These are phyloP conservation scores for Pseudomyrmex concolor DNA, from an alignment of 1,140 invertebrate species.

Conservation along the genomic window DNA sequence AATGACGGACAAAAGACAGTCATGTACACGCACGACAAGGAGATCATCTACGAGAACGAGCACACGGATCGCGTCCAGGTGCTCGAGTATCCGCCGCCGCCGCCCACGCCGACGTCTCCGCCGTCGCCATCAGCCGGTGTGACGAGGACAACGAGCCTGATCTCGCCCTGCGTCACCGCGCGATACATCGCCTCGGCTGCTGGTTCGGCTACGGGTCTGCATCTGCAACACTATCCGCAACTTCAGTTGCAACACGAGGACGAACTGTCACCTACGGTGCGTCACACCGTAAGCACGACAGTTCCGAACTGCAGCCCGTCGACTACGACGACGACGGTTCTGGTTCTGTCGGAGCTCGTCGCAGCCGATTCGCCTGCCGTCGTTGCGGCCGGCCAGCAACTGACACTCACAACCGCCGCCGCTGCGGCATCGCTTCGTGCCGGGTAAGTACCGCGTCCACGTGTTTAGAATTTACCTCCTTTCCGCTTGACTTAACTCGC, in stretches of 20 bases:
- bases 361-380: slow-evolving; percentile 79
- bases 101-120: slow-evolving; percentile 85
- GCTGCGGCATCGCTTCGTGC: slow-evolving; percentile 77
- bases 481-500: slow-evolving; percentile 11
- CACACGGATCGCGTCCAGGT: slow-evolving; percentile 82
- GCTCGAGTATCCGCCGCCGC: slow-evolving; percentile 83
- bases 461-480: slow-evolving; percentile 42
- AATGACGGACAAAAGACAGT: slow-evolving; percentile 93
- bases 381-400: slow-evolving; percentile 72
- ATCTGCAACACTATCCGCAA: slow-evolving; percentile 83
- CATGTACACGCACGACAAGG: slow-evolving; percentile 88
- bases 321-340: slow-evolving; percentile 85
- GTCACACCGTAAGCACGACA: slow-evolving; percentile 76
- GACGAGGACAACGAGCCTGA: slow-evolving; percentile 83
- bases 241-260: slow-evolving; percentile 84
- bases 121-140: slow-evolving; percentile 80
- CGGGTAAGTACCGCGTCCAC: slow-evolving; percentile 77
- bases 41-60: slow-evolving; percentile 84
- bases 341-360: slow-evolving; percentile 86
- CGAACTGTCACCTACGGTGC: slow-evolving; percentile 78
- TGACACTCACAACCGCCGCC: slow-evolving; percentile 77
- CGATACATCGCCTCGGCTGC: slow-evolving; percentile 73
- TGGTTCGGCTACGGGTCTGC: slow-evolving; percentile 81
- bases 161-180: slow-evolving; percentile 83
- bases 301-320: slow-evolving; percentile 78